phyloP scores from a whole-genome alignment of 2,113 vertebrate genomes.

The Fulica atra region DNA sequence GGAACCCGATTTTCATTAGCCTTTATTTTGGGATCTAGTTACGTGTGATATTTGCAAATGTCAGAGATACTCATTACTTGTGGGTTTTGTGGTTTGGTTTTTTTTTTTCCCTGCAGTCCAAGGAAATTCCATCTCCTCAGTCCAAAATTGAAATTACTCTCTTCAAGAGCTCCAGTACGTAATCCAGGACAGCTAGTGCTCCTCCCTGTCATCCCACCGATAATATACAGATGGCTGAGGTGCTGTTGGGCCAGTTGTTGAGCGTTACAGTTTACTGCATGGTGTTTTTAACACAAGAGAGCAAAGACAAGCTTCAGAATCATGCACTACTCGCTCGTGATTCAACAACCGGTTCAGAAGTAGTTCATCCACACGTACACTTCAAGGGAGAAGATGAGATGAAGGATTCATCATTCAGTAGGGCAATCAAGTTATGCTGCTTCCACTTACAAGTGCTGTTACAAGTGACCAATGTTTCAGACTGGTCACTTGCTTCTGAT shows the following conservation, averaged over 20 bases:
- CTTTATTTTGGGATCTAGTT: background rate
- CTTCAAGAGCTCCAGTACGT: background rate
- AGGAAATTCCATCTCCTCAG: background rate
- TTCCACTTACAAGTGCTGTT: background rate
- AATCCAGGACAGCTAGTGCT: background rate
- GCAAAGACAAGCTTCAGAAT: background rate
- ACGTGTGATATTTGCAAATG: background rate
- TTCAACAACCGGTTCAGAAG: background rate
- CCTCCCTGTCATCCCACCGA: background rate
- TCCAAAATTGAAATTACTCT: background rate
- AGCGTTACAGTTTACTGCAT: background rate
- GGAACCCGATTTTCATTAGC: background rate
- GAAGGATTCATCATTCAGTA: background rate
- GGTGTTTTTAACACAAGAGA: background rate
- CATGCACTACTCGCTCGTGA: background rate
- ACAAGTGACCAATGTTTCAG: background rate
- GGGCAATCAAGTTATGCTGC: accelerated
- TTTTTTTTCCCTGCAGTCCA: background rate
- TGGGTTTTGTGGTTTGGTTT: background rate
- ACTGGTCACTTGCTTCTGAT: background rate
- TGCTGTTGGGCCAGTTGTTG: background rate
- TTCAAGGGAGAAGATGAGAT: background rate
- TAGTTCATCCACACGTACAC: background rate
- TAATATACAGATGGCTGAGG: too few species aligned
- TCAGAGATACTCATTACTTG: background rate